phyloP scores from a whole-genome alignment of 2,797 vertebrate species.

The Notamacropus eugenii region DNA sequence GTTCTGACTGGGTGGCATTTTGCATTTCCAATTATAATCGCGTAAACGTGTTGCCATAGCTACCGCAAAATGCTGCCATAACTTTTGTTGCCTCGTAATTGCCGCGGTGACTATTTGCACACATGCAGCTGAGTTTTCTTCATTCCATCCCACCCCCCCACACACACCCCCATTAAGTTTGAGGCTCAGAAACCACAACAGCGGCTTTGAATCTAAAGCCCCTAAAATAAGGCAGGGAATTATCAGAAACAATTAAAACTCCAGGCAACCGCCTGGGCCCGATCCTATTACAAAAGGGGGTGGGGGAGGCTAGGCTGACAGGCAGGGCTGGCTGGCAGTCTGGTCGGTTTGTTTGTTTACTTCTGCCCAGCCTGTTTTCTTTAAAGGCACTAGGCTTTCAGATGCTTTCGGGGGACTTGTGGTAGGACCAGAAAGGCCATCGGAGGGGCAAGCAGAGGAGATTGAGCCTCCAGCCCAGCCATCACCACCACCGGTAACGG shows the following conservation, averaged over 20 bases:
- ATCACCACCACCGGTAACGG: neutral
- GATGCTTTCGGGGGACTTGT: neutral
- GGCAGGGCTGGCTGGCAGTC: neutral
- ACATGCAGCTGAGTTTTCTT: conserved; percentile 83
- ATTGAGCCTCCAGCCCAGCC: neutral
- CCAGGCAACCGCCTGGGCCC: conserved; percentile 10
- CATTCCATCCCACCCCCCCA: conserved; percentile 75
- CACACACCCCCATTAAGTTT: neutral
- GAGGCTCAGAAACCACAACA: conserved; percentile 26
- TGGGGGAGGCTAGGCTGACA: conserved; percentile 62
- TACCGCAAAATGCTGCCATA: conserved; percentile 85
- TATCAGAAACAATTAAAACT: conserved; percentile 78
- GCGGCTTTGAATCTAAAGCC: conserved; percentile 61
- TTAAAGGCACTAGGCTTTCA: neutral
- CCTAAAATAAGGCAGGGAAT: conserved; percentile 57
- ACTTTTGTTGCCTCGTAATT: conserved; percentile 86
- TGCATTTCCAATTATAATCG: conserved; percentile 86
- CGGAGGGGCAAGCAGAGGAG: neutral
- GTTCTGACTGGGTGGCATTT: conserved; percentile 86
- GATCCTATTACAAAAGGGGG: conserved; percentile 42
- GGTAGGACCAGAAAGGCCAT: neutral
- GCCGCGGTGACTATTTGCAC: conserved; percentile 81
- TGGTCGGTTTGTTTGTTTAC: conserved; percentile 47
- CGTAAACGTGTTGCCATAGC: conserved; percentile 85
- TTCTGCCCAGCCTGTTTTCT: conserved; percentile 61